These are phyloP conservation scores for Falcunculus frontatus DNA, from an alignment of 2,113 vertebrate species.

Conservation along the genomic window DNA sequence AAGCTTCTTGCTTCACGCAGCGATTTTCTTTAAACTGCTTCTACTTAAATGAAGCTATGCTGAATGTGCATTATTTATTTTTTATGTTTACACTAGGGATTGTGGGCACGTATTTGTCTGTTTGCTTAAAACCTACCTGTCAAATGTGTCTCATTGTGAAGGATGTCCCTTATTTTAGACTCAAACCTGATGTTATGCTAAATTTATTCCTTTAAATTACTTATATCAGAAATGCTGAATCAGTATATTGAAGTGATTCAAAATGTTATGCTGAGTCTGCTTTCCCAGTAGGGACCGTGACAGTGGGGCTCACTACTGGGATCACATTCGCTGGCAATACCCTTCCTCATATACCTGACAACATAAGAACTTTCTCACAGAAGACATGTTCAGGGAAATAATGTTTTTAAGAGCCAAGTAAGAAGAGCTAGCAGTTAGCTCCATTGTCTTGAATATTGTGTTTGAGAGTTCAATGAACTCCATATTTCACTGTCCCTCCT, in stretches of 20 bases:
- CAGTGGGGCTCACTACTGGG: background rate
- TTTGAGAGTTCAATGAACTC: background rate
- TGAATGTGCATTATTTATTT: background rate
- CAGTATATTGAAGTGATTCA: background rate
- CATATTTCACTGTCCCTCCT: background rate
- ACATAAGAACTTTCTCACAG: background rate
- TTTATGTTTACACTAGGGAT: background rate
- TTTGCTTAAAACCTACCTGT: background rate
- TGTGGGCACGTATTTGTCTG: background rate
- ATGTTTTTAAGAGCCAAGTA: background rate
- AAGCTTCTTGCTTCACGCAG: background rate
- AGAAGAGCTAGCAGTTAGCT: background rate
- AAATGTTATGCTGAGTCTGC: background rate
- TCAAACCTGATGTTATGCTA: background rate
- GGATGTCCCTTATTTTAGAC: background rate
- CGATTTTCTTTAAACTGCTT: background rate
- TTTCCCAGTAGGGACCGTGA: background rate
- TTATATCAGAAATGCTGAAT: conserved; percentile 1
- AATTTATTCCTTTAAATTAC: conserved; percentile 27
- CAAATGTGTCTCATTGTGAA: background rate
- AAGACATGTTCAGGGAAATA: background rate
- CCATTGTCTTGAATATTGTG: background rate
- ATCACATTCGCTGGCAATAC: background rate
- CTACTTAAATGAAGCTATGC: background rate
- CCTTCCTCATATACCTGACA: background rate